Conservation (phyloP, 2,888 invertebrate genomes). For the Harmothoe impar region DNA sequence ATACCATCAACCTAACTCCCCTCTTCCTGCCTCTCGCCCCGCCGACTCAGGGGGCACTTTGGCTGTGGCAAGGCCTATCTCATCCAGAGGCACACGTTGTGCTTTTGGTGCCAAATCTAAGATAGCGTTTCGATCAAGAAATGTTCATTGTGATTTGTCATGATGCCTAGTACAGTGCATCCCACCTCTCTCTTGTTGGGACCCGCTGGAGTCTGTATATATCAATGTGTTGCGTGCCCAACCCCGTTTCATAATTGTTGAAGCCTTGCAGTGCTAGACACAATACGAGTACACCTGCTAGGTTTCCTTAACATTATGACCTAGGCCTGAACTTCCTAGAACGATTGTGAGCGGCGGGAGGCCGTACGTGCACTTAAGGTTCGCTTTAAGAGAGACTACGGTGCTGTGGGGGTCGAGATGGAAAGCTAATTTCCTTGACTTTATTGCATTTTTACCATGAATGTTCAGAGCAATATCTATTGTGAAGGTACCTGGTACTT, state of each 20-base stretch:
- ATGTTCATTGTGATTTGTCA: constrained; percentile 53
- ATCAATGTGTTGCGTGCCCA: constrained; percentile 43
- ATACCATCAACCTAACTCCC: too few species aligned
- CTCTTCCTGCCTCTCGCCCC: background rate
- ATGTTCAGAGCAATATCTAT: too few species aligned
- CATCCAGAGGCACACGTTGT: background rate
- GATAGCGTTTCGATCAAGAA: constrained; percentile 50
- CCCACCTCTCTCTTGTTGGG: background rate
- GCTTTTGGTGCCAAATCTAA: constrained; percentile 27
- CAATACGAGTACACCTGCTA: constrained; percentile 33
- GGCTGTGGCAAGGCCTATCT: background rate
- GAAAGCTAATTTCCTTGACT: too few species aligned
- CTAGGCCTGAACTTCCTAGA: background rate
- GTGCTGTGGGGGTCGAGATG: too few species aligned
- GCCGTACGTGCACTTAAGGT: too few species aligned
- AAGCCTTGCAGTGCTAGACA: constrained; percentile 50
- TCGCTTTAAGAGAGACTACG: too few species aligned
- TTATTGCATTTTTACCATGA: too few species aligned
- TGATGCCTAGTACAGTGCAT: background rate
- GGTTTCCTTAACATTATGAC: constrained; percentile 35
- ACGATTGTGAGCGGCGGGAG: background rate
- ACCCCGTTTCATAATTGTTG: constrained; percentile 29
- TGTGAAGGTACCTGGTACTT: too few species aligned
- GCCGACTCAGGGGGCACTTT: background rate
- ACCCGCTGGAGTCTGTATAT: background rate